These are phyloP conservation scores for Nasalis larvatus DNA, from an alignment of 2,113 vertebrate species.

Conservation along the genomic window DNA sequence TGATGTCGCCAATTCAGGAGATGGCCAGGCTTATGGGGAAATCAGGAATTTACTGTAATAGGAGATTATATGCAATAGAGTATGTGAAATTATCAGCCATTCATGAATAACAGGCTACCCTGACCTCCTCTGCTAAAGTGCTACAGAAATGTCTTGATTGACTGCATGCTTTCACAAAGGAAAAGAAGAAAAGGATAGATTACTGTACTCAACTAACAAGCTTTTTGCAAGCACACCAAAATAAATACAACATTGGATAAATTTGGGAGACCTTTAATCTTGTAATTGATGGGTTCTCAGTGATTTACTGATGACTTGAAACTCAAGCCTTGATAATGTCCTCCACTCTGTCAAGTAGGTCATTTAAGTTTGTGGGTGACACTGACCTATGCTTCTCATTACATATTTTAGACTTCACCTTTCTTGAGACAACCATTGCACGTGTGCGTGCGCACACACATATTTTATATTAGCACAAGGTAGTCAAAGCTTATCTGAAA, in stretches of 20 bases:
- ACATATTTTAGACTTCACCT: neutral
- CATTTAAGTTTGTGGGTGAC: neutral
- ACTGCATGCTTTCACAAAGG: slow-evolving; percentile 45
- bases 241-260: slow-evolving; percentile 48
- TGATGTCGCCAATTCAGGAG: neutral
- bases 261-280: slow-evolving; percentile 20
- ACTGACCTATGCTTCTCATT: neutral
- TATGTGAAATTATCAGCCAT: slow-evolving; percentile 45
- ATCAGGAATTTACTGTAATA: slow-evolving; percentile 1
- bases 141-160: slow-evolving; percentile 35
- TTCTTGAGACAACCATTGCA: neutral
- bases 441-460: fast-evolving
- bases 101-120: slow-evolving; percentile 17
- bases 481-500: neutral
- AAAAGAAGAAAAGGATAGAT: slow-evolving; percentile 19
- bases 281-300: neutral
- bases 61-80: neutral
- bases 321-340: slow-evolving; percentile 1
- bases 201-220: neutral
- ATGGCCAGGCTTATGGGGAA: neutral
- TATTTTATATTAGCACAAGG: neutral
- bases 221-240: slow-evolving; percentile 36
- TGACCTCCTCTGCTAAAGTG: slow-evolving; percentile 14
- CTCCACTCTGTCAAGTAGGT: neutral
- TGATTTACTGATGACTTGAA: slow-evolving; percentile 39